Evolutionary conservation across 1,140 invertebrate species (phyloP).

Genomic region (Drosophila subpulchrella): DNA sequence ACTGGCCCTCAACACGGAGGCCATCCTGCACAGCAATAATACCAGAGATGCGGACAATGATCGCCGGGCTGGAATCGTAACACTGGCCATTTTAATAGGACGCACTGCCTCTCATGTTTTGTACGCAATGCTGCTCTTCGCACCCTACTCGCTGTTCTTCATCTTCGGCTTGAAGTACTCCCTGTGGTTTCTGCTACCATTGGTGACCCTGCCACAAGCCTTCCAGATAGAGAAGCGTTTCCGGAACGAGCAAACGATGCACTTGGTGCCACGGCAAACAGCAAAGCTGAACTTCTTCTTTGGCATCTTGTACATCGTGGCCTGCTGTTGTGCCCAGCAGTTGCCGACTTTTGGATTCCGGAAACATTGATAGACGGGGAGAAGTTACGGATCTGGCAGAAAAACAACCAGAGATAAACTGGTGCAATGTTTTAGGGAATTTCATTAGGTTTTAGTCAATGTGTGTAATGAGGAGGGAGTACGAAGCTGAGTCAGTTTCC

Average conservation of each 20-base stretch:
- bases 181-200: conserved; percentile 94
- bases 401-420: conserved; percentile 27
- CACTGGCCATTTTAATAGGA: conserved; percentile 96
- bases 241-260: conserved; percentile 90
- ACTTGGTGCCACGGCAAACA: conserved; percentile 93
- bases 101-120: conserved; percentile 95
- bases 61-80: conserved; percentile 94
- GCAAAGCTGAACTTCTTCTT: conserved; percentile 96
- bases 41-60: conserved; percentile 95
- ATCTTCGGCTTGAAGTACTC: conserved; percentile 93
- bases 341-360: conserved; percentile 85
- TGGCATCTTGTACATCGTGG: conserved; percentile 94
- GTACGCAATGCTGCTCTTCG: conserved; percentile 95
- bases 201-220: conserved; percentile 93
- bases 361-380: conserved; percentile 31
- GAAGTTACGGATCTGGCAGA: conserved; percentile 2
- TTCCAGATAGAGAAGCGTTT: conserved; percentile 97
- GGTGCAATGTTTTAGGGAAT: conserved; percentile 74
- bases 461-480: conserved; percentile 22
- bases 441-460: conserved; percentile 60
- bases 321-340: conserved; percentile 88
- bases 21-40: conserved; percentile 97
- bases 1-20: conserved; percentile 96
- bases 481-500: conserved; percentile 39
- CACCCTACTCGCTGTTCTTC: conserved; percentile 95